phyloP scores from a whole-genome alignment of 2,888 invertebrate species.

The Drosophila kanekoi region DNA sequence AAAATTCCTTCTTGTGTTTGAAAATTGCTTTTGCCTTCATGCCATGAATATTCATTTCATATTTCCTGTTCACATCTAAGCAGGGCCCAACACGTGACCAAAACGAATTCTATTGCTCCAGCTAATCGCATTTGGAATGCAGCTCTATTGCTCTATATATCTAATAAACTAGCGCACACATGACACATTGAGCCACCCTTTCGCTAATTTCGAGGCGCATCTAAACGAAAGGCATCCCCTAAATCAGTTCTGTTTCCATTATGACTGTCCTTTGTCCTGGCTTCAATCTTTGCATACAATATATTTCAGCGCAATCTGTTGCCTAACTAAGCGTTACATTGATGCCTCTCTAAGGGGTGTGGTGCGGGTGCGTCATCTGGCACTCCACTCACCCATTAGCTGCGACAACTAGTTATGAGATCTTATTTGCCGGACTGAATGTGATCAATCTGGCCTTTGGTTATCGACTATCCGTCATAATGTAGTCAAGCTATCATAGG shows the following conservation, averaged over 20 bases:
- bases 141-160: conserved; percentile 49
- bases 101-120: conserved; percentile 78
- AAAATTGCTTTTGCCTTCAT: conserved; percentile 20
- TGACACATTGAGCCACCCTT: conserved; percentile 67
- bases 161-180: conserved; percentile 30
- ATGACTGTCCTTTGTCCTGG: conserved; percentile 14
- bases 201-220: conserved; percentile 62
- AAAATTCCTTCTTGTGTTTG: conserved; percentile 3
- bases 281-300: conserved; percentile 57
- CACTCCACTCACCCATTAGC: conserved; percentile 24
- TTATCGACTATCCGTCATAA: not conserved
- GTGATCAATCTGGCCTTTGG: conserved; percentile 16
- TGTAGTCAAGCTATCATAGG: not conserved
- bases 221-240: conserved; percentile 65
- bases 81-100: conserved; percentile 84
- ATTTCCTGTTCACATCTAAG: conserved; percentile 55
- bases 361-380: conserved; percentile 49
- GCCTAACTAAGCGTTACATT: conserved; percentile 81
- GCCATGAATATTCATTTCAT: conserved; percentile 36
- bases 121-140: conserved; percentile 60
- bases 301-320: conserved; percentile 76
- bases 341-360: conserved; percentile 19
- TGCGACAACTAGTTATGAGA: conserved; percentile 44
- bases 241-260: conserved; percentile 26
- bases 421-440: conserved; percentile 9